These are phyloP conservation scores for Coregonus sp. DNA, from an alignment of 2,797 vertebrate species.

Conservation along the genomic window DNA sequence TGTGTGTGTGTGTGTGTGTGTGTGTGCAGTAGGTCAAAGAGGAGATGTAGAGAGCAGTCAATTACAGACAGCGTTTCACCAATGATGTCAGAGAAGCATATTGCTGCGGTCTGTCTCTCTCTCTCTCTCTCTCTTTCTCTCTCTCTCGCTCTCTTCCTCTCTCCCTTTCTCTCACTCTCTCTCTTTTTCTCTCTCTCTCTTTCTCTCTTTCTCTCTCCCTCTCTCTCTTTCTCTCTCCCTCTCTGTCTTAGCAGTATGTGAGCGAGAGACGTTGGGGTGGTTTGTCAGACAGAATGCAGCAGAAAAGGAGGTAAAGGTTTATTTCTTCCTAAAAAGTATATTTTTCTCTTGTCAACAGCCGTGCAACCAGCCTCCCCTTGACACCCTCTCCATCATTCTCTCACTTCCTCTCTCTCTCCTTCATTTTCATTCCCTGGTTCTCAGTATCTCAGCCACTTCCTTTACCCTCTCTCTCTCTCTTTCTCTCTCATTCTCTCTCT, in stretches of 20 bases:
- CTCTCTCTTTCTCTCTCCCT: constrained; percentile 2
- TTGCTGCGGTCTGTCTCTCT: constrained; percentile 37
- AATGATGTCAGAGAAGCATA: constrained; percentile 48
- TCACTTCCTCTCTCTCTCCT: not conserved
- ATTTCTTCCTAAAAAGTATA: constrained; percentile 45
- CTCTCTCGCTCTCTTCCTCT: not conserved
- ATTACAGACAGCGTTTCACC: constrained; percentile 56
- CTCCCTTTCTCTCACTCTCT: not conserved
- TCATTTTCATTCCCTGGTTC: not conserved
- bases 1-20: constrained; percentile 10
- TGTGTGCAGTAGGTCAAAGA: constrained; percentile 8
- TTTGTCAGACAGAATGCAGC: constrained; percentile 64
- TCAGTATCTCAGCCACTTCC: not conserved
- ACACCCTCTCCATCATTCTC: not conserved
- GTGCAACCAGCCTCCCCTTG: constrained; percentile 55
- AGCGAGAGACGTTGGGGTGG: constrained; percentile 55
- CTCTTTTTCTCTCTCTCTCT: constrained; percentile 13
- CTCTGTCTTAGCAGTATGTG: constrained; percentile 7
- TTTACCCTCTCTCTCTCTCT: not conserved
- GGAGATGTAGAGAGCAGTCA: constrained; percentile 39
- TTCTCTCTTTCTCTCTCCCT: constrained; percentile 14
- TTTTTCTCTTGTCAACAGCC: constrained; percentile 57
- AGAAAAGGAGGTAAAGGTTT: constrained; percentile 67
- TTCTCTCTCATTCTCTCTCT: not conserved
- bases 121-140: not conserved